Base-by-base conservation (phyloP, 2,888 invertebrate species). In the Agrilus cyanescens region DNA sequence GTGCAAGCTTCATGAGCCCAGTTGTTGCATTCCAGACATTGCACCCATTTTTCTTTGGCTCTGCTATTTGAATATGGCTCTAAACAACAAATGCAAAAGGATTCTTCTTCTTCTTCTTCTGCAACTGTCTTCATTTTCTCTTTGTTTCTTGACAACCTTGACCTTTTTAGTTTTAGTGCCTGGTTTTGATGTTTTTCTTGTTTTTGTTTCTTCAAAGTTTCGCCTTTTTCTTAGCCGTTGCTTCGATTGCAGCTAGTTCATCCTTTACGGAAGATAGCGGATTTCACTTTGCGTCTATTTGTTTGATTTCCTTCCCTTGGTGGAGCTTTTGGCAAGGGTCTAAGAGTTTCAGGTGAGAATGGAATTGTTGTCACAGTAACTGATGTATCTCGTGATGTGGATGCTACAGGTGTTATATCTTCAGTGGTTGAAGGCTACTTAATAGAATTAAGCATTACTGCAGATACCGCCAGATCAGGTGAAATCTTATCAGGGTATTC, bases 191-290 rank as follows among this genome's bases (percentile, higher is more conserved):
- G 8, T 38, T 16, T 43, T 46, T 45, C 29, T 43, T 38, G 10
- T 46, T 43, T 43, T 41, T 35, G 32, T 45, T 43, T 37, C 38
- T 46, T 35, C 46, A 45, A 43, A 50, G 49, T 46, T 51, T 52
- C 37, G 51, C 52, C 41, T 49, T 55, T 41, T 51, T 51, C 45
- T 46, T 51, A 41, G 48, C 48, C 47, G 34, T 48, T 20, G 50
- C 53, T 49, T 52, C 54, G 44, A 50, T 49, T 29, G 51, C 50
- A 50, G 52, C 54, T 40, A 51, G 46, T 54, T 55, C 54, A 45
- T 54, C 48, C 41, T 53, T 56, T 12, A 32, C 40, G 38, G 56
- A 56, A 48, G 29, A 57, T 45, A 46, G 56, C 54, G 12, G 53
- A 53, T 50, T 52, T 55, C 20, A 51, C 46, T 47, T 52, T 56